Base-by-base conservation (phyloP, 2,888 invertebrate species). In the Coleophora flavipennella region DNA sequence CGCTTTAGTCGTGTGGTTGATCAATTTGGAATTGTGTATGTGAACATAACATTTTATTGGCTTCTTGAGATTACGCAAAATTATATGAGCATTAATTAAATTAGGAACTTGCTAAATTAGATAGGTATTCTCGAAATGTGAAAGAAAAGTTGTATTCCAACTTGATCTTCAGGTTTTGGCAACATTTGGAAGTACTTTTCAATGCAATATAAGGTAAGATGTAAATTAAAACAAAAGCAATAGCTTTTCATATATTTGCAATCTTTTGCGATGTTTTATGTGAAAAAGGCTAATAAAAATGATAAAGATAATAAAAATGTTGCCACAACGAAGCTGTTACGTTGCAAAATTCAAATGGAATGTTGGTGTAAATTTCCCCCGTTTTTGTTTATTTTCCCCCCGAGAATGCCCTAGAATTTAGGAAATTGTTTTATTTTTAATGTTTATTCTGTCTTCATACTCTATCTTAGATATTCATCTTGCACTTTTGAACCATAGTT, bases 281-380 rank as follows among this genome's bases (percentile, higher is more conserved):
- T 20, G 9, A 13, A 13, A 25, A 20, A 25, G 8, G n/a, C 8
- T 26, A n/a, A n/a, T 26, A 8, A 32, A 32, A 11, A 32, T 12
- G 2, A 32, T 11, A n/a, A n/a, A n/a, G 2, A 14, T 2, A 8
- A 31, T 12, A 12, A 46, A 38, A 66, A 67, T 81, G 81, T 81
- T 83, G 81, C 78, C 75, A 75, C 48, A 63, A 71, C 75, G 48
- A 60, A 60, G 59, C 58, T 60, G 62, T 67, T 65, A 59, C 54
- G 67, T 70, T 73, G 75, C 74, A 68, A 73, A 50, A 70, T 63
- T 78, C 87, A 87, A 88, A 88, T 88, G 88, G 88, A 88, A 88
- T 88, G 88, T 88, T 88, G 88, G 88, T 88, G 88, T 88, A 88
- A 70, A 77, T 81, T 72, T 62, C 57, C 59, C 66, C 62, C 53